Base-by-base conservation (phyloP, 2,797 vertebrate species). In the Danio aesculapii region DNA sequence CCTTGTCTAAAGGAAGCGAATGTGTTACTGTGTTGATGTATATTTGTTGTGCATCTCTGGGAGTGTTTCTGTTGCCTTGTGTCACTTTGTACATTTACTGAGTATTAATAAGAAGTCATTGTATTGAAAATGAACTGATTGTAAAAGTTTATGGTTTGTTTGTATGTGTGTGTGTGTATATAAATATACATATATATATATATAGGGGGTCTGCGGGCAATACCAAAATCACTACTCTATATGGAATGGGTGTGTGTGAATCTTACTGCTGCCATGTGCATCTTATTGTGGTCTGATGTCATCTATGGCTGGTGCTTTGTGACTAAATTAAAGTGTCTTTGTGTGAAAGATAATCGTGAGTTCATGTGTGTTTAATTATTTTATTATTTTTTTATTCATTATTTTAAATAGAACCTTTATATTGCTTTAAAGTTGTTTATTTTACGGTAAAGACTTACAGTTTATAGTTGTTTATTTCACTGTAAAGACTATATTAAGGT, bases 31-130 rank as follows among this genome's bases (percentile, higher is more conserved):
- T 83, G 75, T 83, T 82, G 50, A 69, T 84, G 83, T 86, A 62
- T 88, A 77, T 86, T 81, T 87, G 83, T 90, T 84, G 82, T 88
- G 82, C 77, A 88, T 88, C 75, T 87, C 71, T 87, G 80, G 82
- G 71, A 85, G 78, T 83, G 84, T 87, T 76, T 84, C 83, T 85
- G 83, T 85, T 86, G 86, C 83, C 86, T 83, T 81, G 70, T 79
- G 81, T 79, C 55, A 16, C 71, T 16, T 64, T 83, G 64, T 83
- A 81, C 61, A 76, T 72, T 72, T 81, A 64, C 63, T 79, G 72
- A 64, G 68, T 86, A 79, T 75, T 71, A 59, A 81, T 81, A 77
- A 72, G 55, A 83, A 77, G 41, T 83, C 62, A 81, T 74, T 84
- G 59, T 81, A 66, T 58, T 52, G 17, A 76, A 70, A 84, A 81